Evolutionary conservation across 2,888 invertebrate species (phyloP).

Genomic region (Aporophyla nigra): DNA sequence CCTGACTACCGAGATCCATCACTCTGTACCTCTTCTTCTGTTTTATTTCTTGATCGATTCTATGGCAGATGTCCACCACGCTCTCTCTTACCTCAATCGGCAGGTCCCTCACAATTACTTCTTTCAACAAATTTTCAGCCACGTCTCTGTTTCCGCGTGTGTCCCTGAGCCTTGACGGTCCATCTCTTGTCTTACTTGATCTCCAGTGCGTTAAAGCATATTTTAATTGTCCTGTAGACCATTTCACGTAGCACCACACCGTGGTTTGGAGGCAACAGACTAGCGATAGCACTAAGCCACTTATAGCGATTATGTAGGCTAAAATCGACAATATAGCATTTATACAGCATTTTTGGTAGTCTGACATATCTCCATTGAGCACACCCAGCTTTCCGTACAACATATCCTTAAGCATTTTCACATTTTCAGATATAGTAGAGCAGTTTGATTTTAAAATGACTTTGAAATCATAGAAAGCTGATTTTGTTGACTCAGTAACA

Average conservation of each 20-base stretch:
- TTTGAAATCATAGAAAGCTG: slow-evolving; percentile 44
- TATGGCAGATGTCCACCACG: slow-evolving; percentile 77
- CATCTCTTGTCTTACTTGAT: slow-evolving; percentile 53
- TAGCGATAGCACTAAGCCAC: slow-evolving; percentile 70
- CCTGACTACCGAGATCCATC: slow-evolving; percentile 66
- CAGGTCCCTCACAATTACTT: slow-evolving; percentile 80
- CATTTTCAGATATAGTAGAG: slow-evolving; percentile 83
- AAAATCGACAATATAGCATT: slow-evolving; percentile 76
- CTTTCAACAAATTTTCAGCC: slow-evolving; percentile 77
- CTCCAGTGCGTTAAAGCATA: slow-evolving; percentile 54
- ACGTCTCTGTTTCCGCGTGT: slow-evolving; percentile 70
- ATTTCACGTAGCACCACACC: slow-evolving; percentile 69
- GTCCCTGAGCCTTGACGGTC: slow-evolving; percentile 10
- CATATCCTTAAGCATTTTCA: slow-evolving; percentile 78
- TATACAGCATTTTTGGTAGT: slow-evolving; percentile 71
- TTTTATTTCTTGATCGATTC: slow-evolving; percentile 74
- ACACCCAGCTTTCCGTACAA: slow-evolving; percentile 76
- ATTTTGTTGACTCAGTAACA: slow-evolving; percentile 63
- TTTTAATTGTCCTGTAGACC: slow-evolving; percentile 66
- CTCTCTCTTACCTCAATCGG: slow-evolving; percentile 80
- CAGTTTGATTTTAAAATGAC: slow-evolving; percentile 78
- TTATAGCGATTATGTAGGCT: slow-evolving; percentile 70
- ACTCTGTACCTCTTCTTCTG: slow-evolving; percentile 77
- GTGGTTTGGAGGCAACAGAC: slow-evolving; percentile 70
- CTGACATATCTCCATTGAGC: slow-evolving; percentile 65